Evolutionary conservation across 2,888 invertebrate species (phyloP), one percentile per base, ranked within the genome.

Genomic region (Meteorus colon): DNA sequence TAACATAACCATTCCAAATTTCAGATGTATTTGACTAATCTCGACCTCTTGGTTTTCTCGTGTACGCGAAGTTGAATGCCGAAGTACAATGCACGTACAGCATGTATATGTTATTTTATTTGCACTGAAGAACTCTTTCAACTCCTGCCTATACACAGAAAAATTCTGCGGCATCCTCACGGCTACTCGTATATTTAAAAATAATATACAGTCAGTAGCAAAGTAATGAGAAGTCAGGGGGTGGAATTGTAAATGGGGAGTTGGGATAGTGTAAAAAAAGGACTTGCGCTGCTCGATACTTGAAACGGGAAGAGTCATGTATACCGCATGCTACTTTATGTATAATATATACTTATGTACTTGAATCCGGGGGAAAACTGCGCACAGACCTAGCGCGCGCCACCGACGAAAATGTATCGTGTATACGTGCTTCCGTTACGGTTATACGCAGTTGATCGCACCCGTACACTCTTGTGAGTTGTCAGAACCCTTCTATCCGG

Each of bases 231-330:
- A 77, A 62, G 73, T 78, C 73, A 74, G 67, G 65, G 73, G 69
- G 74, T 69, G 70, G 74, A 75, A 72, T 62, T 74, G 80, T 81
- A 68, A 63, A 78, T 69, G 72, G 79, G 76, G 79, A 75, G 77
- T 78, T 73, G 74, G 31, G 72, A 34, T 63, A 74, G 66, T 68
- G 72, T 65, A 77, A 69, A 77, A 75, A 77, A 73, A 74, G 77
- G 78, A 76, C 76, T 78, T 79, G 78, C 79, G 79, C 81, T 76
- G 80, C 79, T 80, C 77, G 81, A 80, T 82, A 81, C 81, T 84
- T 78, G 76, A 79, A 82, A 78, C 76, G 77, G 72, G 73, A 34
- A 16, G 55, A 77, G 75, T 77, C 80, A 80, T 68, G 77, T 67
- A 71, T 77, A 77, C 73, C 71, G 68, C 76, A 70, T 75, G 55